Percentiles rank a stretch among this genome's conserved stretches.
Evolutionary conservation across 1,140 invertebrate species (phyloP).

Genomic region (Diabrotica undecimpunctata): DNA sequence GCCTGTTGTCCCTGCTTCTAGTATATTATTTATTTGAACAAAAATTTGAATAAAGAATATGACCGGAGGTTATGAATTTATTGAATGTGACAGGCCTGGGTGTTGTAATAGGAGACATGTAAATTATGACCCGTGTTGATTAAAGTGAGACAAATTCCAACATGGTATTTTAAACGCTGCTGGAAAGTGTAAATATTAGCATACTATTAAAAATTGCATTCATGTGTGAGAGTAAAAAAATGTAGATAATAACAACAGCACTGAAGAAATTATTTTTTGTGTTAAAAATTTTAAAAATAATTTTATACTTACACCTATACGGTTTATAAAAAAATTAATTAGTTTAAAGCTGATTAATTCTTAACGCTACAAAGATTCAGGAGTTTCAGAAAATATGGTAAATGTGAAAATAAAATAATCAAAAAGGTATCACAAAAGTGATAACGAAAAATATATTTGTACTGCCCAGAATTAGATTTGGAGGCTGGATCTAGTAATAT

Average conservation of each 20-base stretch:
- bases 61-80: conserved; percentile 2
- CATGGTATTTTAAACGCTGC: background rate
- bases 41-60: conserved; percentile 3
- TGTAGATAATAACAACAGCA: background rate
- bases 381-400: no score
- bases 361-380: no score
- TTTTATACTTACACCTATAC: background rate
- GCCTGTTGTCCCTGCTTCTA: background rate
- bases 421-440: no score
- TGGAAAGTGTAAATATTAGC: background rate
- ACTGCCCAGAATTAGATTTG: no score
- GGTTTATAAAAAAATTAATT: no score
- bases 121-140: background rate
- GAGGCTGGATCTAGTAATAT: no score
- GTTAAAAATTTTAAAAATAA: background rate
- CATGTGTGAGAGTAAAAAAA: background rate
- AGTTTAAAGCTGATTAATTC: background rate
- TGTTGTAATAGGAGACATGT: background rate
- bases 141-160: background rate
- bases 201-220: background rate
- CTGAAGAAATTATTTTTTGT: background rate
- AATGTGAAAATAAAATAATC: no score
- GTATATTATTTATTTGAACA: background rate
- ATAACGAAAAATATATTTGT: no score
- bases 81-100: background rate